Percentiles rank a stretch among this genome's conserved stretches.
Conservation (phyloP, 2,113 vertebrate genomes). For the Struthio camelus region DNA sequence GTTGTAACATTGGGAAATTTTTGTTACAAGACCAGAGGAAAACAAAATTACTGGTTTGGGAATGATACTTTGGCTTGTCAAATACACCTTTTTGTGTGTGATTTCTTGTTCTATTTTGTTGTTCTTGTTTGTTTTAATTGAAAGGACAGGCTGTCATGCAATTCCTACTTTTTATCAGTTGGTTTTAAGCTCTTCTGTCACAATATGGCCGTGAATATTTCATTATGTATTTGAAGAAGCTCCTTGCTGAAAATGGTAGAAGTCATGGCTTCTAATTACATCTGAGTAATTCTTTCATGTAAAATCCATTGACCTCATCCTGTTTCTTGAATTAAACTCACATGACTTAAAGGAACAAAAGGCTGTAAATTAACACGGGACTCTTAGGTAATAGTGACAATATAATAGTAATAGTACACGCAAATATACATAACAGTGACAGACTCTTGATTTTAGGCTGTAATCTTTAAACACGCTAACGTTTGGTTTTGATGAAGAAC, state of each 20-base stretch:
- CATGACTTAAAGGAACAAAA: neutral
- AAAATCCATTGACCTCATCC: neutral
- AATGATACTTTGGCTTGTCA: neutral
- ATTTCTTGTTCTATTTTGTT: too few species aligned
- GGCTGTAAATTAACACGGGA: neutral
- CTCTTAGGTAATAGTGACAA: too few species aligned
- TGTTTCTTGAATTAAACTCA: neutral
- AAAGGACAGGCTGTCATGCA: neutral
- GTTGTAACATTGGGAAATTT: neutral
- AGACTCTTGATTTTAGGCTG: neutral
- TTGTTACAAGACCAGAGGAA: neutral
- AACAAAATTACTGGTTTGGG: neutral
- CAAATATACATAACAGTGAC: neutral
- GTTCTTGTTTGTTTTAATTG: neutral
- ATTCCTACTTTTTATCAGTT: neutral
- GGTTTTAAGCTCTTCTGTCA: neutral
- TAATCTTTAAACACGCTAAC: neutral
- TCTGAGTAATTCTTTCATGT: neutral
- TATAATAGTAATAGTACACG: too few species aligned
- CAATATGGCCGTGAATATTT: slow-evolving; percentile 11
- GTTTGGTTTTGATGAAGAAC: neutral
- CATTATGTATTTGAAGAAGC: neutral
- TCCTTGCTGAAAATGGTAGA: neutral
- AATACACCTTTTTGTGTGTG: neutral
- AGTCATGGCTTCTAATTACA: neutral